These are phyloP conservation scores for Drosophila equinoxialis DNA, from an alignment of 1,140 invertebrate genomes.

Conservation along the genomic window DNA sequence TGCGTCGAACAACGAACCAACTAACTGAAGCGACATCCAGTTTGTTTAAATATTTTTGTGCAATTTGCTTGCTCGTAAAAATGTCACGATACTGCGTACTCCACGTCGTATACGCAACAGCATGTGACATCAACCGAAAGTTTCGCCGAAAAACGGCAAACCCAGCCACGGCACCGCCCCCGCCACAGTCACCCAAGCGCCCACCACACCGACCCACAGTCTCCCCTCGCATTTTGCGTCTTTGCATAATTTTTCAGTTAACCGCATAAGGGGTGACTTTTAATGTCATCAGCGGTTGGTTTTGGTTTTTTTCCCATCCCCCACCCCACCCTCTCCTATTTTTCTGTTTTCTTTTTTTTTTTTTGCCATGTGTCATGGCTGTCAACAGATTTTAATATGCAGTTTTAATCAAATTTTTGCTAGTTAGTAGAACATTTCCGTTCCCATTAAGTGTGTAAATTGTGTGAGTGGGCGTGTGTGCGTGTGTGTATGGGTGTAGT, in stretches of 20 bases:
- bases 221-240: constrained; percentile 23
- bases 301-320: constrained; percentile 12
- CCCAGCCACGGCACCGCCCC: constrained; percentile 33
- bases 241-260: constrained; percentile 67
- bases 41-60: constrained; percentile 49
- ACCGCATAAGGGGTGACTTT: constrained; percentile 58
- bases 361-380: constrained; percentile 35
- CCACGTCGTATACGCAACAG: constrained; percentile 31
- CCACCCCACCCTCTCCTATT: not conserved
- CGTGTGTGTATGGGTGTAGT: not conserved
- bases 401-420: constrained; percentile 67
- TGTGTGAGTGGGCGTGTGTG: not conserved
- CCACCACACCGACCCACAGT: not conserved
- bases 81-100: constrained; percentile 51
- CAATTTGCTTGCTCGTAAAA: constrained; percentile 55
- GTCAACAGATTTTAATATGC: constrained; percentile 62
- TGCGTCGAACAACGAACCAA: constrained; percentile 37
- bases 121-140: constrained; percentile 39
- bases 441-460: constrained; percentile 1
- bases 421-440: constrained; percentile 28
- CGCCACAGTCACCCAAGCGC: not conserved
- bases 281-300: constrained; percentile 58
- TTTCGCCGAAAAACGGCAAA: not conserved
- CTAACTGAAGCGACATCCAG: constrained; percentile 18
- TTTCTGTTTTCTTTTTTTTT: not conserved